Conservation (phyloP, 2,113 vertebrate genomes). For the Arvicanthis niloticus region DNA sequence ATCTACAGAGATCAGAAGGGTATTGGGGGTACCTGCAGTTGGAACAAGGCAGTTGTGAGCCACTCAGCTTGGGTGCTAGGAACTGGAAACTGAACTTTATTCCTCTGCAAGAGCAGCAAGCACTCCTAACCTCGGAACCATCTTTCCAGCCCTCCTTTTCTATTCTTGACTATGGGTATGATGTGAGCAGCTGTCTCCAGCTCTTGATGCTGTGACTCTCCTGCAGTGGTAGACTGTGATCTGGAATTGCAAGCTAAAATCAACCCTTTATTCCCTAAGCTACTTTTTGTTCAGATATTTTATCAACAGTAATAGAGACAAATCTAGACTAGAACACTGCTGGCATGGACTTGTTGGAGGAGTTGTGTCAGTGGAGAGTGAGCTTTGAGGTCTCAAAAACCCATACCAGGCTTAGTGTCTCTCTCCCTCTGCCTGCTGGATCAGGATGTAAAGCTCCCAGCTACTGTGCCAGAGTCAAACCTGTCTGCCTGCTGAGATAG, state of each 20-base stretch:
- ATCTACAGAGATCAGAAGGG: not conserved
- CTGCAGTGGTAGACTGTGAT: not conserved
- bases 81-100: not conserved
- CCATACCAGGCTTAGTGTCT: no score
- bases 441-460: no score
- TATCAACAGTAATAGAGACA: not conserved
- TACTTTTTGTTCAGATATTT: not conserved
- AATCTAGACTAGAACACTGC: not conserved
- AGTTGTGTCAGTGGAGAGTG: no score
- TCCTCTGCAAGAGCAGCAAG: not conserved
- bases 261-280: not conserved
- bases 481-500: no score
- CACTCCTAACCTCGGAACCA: no score
- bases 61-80: no score
- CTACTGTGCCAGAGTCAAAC: no score
- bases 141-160: not conserved
- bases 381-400: no score
- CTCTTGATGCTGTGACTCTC: not conserved
- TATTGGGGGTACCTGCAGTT: not conserved
- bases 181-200: not conserved
- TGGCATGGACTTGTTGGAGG: no score
- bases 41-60: not conserved
- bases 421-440: no score
- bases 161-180: not conserved
- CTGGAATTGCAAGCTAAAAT: not conserved